Conservation (phyloP, 2,888 invertebrate genomes). For the Noctua janthina region DNA sequence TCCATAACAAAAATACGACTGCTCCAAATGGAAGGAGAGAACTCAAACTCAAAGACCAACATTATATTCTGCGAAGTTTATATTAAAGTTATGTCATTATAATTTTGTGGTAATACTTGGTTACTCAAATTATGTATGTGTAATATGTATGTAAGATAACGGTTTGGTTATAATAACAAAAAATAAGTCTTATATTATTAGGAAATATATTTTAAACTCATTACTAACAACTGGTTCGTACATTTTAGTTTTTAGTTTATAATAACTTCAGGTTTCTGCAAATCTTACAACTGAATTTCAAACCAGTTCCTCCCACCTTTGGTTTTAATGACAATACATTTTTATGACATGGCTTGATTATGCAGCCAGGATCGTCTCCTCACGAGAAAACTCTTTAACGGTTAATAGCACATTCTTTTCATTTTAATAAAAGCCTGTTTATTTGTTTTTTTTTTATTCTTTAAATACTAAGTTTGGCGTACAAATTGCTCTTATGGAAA, state of each 20-base stretch:
- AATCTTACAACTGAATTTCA: too few species aligned
- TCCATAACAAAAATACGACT: conserved; percentile 44
- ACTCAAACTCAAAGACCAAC: conserved; percentile 28
- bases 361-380: too few species aligned
- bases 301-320: too few species aligned
- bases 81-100: conserved; percentile 9
- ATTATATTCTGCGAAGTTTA: conserved; percentile 26
- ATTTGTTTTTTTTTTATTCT: neutral
- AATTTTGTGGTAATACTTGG: conserved; percentile 6
- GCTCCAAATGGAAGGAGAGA: conserved; percentile 20
- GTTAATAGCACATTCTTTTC: too few species aligned
- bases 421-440: too few species aligned
- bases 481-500: too few species aligned
- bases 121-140: neutral
- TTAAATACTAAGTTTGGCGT: neutral
- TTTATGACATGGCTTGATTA: too few species aligned
- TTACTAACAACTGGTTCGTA: neutral
- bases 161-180: neutral
- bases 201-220: neutral
- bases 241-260: neutral
- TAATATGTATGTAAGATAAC: too few species aligned
- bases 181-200: neutral
- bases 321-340: too few species aligned
- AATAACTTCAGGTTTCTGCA: neutral
- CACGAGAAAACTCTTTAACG: too few species aligned